Base-by-base conservation (phyloP, 2,113 vertebrate species). In the Syngnathus floridae region DNA sequence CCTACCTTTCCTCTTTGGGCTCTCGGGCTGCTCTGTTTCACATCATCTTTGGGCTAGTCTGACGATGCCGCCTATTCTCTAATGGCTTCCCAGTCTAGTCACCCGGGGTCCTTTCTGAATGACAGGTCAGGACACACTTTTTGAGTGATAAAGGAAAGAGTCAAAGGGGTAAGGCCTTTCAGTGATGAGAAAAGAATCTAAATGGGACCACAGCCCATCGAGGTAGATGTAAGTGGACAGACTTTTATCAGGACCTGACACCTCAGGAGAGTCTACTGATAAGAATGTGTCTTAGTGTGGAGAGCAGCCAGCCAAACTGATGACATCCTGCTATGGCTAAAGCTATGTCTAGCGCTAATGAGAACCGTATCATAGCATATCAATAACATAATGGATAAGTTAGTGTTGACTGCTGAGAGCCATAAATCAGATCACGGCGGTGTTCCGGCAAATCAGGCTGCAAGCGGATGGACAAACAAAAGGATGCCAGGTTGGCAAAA, bases 141-240 rank as follows among this genome's bases (percentile, higher is more conserved):
- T 57, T 36, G 78, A 87, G 82, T 82, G 88, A 87, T 81, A 83
- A 88, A 83, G 85, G 78, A 82, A 86, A 81, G 81, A 86, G 76
- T 82, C 79, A 81, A 80, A 71, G 75, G 81, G 66, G 70, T 71
- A 71, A 74, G 75, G 74, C 70, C 77, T 72, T 64, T 71, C 3
- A 3, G 74, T 52, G 65, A 68, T 76, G 51, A 77, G 67, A 79
- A 76, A 75, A 72, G 74, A 73, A 81, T 85, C 82, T 86, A 83
- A 83, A 86, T 77, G 77, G 67, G 72, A 75, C 78, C 63, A 77
- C 62, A 43, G 75, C 66, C 56, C 58, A 13, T 63, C 14, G 65
- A 75, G 72, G 64, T 67, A 71, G 65, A 14, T 8, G 63, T 63
- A 75, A 41, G 67, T 31, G 72, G 66, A 11, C 11, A 46, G 74